A percentile compares a stretch with the other conserved stretches of the same genome.
Conservation (phyloP, 2,888 invertebrate species). For the Aphelenchoides bicaudatus region DNA sequence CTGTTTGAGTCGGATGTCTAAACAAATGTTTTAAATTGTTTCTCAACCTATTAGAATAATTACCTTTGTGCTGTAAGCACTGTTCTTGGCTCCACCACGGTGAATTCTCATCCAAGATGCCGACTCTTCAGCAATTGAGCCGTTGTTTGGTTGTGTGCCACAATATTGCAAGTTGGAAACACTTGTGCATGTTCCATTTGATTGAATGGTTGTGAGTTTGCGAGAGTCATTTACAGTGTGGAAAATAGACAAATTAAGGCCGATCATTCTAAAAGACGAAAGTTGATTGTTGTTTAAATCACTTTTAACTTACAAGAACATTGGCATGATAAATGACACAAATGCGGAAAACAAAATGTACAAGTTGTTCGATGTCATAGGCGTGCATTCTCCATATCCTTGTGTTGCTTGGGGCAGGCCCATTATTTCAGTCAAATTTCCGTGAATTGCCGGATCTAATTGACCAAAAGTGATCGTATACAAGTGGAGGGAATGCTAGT, state of each 20-base stretch:
- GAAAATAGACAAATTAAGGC: slow-evolving; percentile 54
- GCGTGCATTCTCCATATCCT: slow-evolving; percentile 38
- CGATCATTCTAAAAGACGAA: too few species aligned
- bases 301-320: slow-evolving; percentile 56
- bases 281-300: slow-evolving; percentile 3
- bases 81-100: slow-evolving; percentile 34
- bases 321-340: slow-evolving; percentile 56
- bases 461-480: slow-evolving; percentile 61
- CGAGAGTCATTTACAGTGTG: slow-evolving; percentile 44
- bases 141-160: neutral
- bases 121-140: neutral
- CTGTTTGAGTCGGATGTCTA: neutral
- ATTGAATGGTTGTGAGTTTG: slow-evolving; percentile 37
- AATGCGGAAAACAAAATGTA: slow-evolving; percentile 58
- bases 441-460: slow-evolving; percentile 7
- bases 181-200: slow-evolving; percentile 23
- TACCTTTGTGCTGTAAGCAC: slow-evolving; percentile 17
- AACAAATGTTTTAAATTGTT: neutral
- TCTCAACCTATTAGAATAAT: neutral
- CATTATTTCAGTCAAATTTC: slow-evolving; percentile 1
- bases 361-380: slow-evolving; percentile 43
- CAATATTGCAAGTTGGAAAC: neutral
- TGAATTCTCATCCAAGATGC: slow-evolving; percentile 44
- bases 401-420: neutral
- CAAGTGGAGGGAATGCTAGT: slow-evolving; percentile 89